Conservation (phyloP, 2,113 vertebrate species). For the Pachyramphus minor region DNA sequence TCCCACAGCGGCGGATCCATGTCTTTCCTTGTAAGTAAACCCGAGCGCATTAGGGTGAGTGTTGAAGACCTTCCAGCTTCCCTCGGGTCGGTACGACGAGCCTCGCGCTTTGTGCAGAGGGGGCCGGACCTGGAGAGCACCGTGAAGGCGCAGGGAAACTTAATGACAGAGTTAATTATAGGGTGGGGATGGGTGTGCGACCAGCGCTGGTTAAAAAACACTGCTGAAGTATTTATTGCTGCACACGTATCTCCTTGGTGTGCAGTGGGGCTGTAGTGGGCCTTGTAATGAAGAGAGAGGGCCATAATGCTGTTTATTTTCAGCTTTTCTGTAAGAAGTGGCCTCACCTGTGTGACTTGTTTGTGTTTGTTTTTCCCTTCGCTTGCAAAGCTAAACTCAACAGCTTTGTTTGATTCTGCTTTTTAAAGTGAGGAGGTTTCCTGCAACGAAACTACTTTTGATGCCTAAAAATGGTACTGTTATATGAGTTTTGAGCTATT, state of each 20-base stretch:
- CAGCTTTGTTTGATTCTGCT: not conserved
- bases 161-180: accelerated
- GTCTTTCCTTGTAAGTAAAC: slow-evolving; percentile 86
- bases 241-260: accelerated
- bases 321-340: not conserved
- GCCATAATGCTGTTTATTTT: accelerated
- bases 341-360: accelerated
- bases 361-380: too few relatives aligned
- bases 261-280: accelerated
- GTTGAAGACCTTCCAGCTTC: slow-evolving; percentile 59
- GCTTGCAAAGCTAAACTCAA: not conserved
- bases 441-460: not conserved
- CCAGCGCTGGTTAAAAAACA: not conserved
- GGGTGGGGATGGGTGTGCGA: accelerated
- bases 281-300: accelerated
- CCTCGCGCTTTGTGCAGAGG: not conserved
- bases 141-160: accelerated
- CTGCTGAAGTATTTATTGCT: accelerated
- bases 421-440: not conserved
- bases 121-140: not conserved
- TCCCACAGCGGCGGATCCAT: slow-evolving; percentile 68
- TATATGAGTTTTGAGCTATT: accelerated
- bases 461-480: accelerated
- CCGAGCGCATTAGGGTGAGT: slow-evolving; percentile 81
- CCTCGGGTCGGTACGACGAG: not conserved